These are phyloP conservation scores for Elanus axillaris DNA, from an alignment of 2,113 vertebrate genomes.

Conservation along the genomic window DNA sequence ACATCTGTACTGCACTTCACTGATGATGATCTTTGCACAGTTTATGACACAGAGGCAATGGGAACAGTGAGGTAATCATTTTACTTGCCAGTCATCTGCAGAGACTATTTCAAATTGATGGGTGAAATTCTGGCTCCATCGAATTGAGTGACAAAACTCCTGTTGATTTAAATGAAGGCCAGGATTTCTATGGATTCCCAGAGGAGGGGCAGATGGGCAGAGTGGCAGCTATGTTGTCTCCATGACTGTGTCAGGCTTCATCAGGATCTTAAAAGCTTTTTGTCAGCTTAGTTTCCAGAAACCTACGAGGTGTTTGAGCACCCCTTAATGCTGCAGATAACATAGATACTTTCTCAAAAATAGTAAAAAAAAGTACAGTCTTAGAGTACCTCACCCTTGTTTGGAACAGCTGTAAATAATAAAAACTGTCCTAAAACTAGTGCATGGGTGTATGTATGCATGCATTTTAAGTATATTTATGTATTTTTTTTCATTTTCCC, in stretches of 20 bases:
- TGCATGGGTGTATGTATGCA: accelerated
- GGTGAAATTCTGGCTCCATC: slow-evolving; percentile 10
- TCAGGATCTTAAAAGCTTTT: background rate
- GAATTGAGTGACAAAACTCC: slow-evolving; percentile 15
- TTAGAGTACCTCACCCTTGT: background rate
- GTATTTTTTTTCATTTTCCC: background rate
- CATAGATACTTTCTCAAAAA: background rate
- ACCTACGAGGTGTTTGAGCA: background rate
- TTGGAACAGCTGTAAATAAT: background rate
- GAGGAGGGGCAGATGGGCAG: background rate
- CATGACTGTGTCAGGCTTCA: background rate
- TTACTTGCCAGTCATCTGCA: slow-evolving; percentile 18
- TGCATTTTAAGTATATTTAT: background rate
- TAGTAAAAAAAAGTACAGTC: background rate
- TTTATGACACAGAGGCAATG: slow-evolving; percentile 14
- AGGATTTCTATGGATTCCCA: background rate
- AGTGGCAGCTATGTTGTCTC: background rate
- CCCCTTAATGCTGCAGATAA: background rate
- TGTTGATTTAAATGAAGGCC: slow-evolving; percentile 12
- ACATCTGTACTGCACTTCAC: slow-evolving; percentile 39
- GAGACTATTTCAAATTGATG: slow-evolving; percentile 5
- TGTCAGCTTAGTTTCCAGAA: background rate
- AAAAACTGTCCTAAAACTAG: background rate
- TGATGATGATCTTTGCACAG: slow-evolving; percentile 36
- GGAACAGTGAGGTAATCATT: slow-evolving; percentile 36